Percentiles rank a stretch among this genome's conserved stretches.
These are phyloP conservation scores for Protobothrops flavoviridis DNA, from an alignment of 2,113 vertebrate species.

Conservation along the genomic window DNA sequence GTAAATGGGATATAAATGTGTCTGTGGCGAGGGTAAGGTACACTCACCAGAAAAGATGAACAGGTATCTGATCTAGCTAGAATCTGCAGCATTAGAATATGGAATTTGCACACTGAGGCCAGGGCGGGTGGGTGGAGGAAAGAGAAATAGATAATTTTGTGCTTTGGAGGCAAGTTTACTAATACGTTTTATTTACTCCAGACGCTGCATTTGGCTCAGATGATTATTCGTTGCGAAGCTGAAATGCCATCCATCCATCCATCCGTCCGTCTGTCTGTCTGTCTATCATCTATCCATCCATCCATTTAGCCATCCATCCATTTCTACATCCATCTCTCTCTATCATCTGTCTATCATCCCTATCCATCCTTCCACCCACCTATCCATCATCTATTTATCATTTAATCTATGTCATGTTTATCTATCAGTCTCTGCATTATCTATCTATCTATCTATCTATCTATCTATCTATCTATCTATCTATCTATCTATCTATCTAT, in stretches of 20 bases:
- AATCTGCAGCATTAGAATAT: neutral
- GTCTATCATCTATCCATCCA: too few species aligned
- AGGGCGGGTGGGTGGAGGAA: neutral
- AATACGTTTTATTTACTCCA: neutral
- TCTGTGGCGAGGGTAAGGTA: neutral
- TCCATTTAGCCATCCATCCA: too few species aligned
- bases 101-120: neutral
- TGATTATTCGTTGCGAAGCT: neutral
- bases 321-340: too few species aligned
- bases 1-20: slow-evolving; percentile 31
- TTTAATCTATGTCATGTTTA: too few species aligned
- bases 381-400: too few species aligned
- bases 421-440: too few species aligned
- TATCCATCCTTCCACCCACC: too few species aligned
- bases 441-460: too few species aligned
- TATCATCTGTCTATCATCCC: too few species aligned
- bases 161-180: neutral
- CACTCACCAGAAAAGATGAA: neutral
- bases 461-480: too few species aligned
- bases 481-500: too few species aligned
- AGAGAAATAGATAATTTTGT: neutral
- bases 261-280: too few species aligned
- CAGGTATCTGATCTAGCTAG: neutral
- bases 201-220: neutral
- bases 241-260: neutral